Conservation (phyloP, 2,113 vertebrate species). For the Salvelinus namaycush region DNA sequence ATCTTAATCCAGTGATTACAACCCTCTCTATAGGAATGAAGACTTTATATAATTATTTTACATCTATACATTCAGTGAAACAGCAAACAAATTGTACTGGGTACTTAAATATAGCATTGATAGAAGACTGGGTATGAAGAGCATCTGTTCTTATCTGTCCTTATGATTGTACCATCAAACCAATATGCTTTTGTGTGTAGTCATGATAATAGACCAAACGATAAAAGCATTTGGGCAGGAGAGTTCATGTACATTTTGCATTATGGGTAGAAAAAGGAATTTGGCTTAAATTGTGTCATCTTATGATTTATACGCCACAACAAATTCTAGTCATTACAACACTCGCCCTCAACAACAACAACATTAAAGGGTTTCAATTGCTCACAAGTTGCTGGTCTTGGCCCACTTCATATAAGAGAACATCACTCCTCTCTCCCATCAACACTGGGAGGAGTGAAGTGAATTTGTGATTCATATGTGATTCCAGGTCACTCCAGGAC, state of each 20-base stretch:
- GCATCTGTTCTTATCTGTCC: conserved; percentile 42
- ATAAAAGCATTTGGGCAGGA: conserved; percentile 40
- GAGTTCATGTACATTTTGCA: conserved; percentile 43
- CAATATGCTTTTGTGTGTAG: conserved; percentile 28
- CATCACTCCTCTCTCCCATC: conserved; percentile 44
- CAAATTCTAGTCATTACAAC: conserved; percentile 44
- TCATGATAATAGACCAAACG: conserved; percentile 25
- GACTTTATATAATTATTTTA: conserved; percentile 30
- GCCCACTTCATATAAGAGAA: conserved; percentile 48
- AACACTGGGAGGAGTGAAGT: conserved; percentile 60
- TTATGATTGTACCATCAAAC: conserved; percentile 73
- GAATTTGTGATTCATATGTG: conserved; percentile 52
- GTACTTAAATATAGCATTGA: conserved; percentile 46
- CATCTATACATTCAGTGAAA: conserved; percentile 47
- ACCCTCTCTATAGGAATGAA: conserved; percentile 41
- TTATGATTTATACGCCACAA: conserved; percentile 56
- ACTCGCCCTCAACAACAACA: conserved; percentile 32
- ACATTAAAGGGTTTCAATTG: conserved; percentile 58
- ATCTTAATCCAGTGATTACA: conserved; percentile 40
- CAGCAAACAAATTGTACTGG: conserved; percentile 38
- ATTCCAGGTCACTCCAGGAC: conserved; percentile 27
- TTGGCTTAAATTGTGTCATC: conserved; percentile 54
- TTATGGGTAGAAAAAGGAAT: conserved; percentile 26
- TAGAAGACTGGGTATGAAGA: conserved; percentile 46
- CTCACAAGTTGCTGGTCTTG: conserved; percentile 66